Percentiles rank a stretch among this genome's conserved stretches.
phyloP scores from a whole-genome alignment of 2,797 vertebrate genomes.

The Macroramphosus scolopax region DNA sequence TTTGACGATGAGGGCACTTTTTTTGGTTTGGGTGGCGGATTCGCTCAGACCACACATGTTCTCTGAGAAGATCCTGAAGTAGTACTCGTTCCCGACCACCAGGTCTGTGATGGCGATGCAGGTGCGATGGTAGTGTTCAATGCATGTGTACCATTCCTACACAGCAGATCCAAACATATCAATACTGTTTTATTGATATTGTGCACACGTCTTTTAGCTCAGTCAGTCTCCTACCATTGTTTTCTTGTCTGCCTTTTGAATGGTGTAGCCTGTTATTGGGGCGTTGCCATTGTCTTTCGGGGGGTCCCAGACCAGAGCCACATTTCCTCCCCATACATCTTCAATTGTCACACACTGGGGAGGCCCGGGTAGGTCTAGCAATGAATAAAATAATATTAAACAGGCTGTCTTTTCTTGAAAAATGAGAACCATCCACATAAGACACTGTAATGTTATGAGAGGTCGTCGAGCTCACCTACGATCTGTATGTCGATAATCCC shows the following conservation, averaged over 20 bases:
- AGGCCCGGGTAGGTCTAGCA: constrained; percentile 90
- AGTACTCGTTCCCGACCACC: constrained; percentile 98
- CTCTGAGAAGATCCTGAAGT: constrained; percentile 92
- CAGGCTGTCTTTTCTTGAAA: no score
- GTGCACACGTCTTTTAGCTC: background rate
- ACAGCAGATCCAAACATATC: constrained; percentile 6
- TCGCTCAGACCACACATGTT: constrained; percentile 97
- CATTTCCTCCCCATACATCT: constrained; percentile 95
- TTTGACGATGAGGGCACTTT: constrained; percentile 92
- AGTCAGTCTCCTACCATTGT: constrained; percentile 84
- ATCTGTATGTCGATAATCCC: constrained; percentile 92
- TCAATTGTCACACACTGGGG: constrained; percentile 88
- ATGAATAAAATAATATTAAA: constrained; percentile 1
- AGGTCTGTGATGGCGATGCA: constrained; percentile 92
- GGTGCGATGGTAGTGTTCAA: constrained; percentile 95
- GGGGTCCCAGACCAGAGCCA: constrained; percentile 91
- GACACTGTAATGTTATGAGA: background rate
- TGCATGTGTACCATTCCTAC: constrained; percentile 96
- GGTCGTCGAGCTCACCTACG: constrained; percentile 88
- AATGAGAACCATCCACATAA: background rate
- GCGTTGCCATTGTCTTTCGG: constrained; percentile 95
- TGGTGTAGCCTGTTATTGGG: constrained; percentile 93
- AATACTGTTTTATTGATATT: background rate
- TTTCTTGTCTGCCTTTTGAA: constrained; percentile 99
- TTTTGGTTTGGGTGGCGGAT: constrained; percentile 88